Conservation (phyloP, 2,113 vertebrate genomes). For the Bambusicola thoracicus region DNA sequence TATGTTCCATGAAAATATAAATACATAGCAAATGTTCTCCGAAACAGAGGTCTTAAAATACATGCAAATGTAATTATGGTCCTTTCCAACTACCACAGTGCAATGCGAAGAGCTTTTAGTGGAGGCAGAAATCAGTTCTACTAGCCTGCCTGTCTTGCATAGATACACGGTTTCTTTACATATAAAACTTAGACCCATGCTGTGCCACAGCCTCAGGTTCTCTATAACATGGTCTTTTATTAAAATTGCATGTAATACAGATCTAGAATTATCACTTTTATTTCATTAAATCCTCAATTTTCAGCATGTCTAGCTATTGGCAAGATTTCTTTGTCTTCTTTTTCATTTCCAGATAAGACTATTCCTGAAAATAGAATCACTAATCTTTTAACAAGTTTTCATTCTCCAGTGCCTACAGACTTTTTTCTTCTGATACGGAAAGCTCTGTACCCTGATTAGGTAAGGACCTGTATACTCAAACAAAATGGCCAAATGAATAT, state of each 20-base stretch:
- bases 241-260: background rate
- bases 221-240: background rate
- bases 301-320: background rate
- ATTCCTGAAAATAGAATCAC: background rate
- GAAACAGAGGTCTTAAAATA: background rate
- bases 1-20: conserved; percentile 22
- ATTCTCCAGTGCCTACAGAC: background rate
- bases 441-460: background rate
- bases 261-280: background rate
- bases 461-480: background rate
- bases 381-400: background rate
- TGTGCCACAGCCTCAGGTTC: background rate
- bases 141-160: background rate
- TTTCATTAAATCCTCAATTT: conserved; percentile 10
- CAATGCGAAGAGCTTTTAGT: background rate
- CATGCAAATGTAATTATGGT: background rate
- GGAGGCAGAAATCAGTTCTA: background rate
- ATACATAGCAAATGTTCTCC: background rate
- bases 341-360: background rate
- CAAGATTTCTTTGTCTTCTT: background rate
- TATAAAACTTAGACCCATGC: background rate
- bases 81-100: background rate
- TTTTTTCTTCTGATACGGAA: background rate
- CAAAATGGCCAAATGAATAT: background rate
- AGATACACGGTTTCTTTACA: background rate